These are phyloP conservation scores for Condylura cristata DNA, from an alignment of 2,113 vertebrate genomes.

Conservation along the genomic window DNA sequence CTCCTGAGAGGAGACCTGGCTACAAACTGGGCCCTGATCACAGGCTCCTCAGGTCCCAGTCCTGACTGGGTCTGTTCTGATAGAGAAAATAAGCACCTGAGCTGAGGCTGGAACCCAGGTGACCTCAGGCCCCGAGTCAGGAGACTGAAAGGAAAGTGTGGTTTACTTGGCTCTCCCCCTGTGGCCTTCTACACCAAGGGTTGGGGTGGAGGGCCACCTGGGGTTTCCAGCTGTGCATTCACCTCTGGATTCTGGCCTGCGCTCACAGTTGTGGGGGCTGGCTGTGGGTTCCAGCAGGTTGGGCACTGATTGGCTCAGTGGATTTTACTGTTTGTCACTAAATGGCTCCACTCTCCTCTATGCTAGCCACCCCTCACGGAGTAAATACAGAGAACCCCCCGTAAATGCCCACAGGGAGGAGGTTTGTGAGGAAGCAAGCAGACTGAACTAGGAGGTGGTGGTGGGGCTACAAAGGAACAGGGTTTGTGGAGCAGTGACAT, in stretches of 20 bases:
- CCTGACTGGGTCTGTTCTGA: neutral
- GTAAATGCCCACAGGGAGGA: rapidly evolving
- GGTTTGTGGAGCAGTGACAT: neutral
- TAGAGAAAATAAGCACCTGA: neutral
- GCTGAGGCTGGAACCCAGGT: neutral
- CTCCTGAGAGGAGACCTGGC: neutral
- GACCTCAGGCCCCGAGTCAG: too few species aligned
- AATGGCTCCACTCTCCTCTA: neutral
- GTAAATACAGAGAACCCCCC: neutral
- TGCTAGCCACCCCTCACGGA: neutral
- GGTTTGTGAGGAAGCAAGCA: neutral
- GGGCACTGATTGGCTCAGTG: neutral
- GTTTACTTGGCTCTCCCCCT: neutral
- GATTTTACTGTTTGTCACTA: neutral
- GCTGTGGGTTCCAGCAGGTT: neutral
- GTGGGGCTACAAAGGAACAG: neutral
- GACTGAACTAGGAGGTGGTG: neutral
- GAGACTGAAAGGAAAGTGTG: neutral
- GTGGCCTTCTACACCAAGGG: too few species aligned
- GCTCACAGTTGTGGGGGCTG: too few species aligned
- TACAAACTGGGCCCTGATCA: neutral
- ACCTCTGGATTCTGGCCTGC: neutral
- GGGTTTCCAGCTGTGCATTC: neutral
- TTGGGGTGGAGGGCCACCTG: neutral
- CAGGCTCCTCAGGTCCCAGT: neutral